Evolutionary conservation across 2,113 vertebrate genomes (phyloP).

Genomic region (Narcine bancroftii): DNA sequence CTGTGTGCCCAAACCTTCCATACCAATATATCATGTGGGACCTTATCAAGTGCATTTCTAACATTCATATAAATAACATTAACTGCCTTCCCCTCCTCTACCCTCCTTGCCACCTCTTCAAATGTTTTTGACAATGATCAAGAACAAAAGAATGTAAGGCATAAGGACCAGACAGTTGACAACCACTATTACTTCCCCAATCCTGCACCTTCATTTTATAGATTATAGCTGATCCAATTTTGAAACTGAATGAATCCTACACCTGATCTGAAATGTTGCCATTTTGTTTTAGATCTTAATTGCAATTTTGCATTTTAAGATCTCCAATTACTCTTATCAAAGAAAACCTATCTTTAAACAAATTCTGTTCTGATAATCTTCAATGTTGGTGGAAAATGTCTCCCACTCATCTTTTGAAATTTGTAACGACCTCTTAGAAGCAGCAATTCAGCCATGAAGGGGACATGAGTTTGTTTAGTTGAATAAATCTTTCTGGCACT

Average conservation of each 20-base stretch:
- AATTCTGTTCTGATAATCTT: no score
- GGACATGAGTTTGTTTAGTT: neutral
- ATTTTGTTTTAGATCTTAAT: neutral
- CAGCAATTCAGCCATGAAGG: neutral
- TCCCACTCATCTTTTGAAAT: neutral
- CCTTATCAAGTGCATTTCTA: no score
- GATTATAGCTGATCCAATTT: neutral
- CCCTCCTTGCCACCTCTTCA: no score
- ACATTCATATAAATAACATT: no score
- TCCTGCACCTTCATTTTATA: no score
- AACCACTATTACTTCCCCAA: no score
- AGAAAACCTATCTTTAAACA: neutral
- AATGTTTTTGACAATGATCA: no score
- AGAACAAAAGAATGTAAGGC: no score
- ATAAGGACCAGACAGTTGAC: no score
- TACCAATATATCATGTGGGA: no score
- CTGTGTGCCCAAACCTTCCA: no score
- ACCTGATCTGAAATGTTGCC: neutral
- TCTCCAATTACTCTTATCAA: neutral
- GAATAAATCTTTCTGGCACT: neutral
- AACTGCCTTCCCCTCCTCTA: no score
- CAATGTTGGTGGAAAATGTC: neutral
- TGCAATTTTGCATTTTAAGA: neutral
- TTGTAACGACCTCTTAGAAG: neutral
- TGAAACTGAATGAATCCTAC: neutral